These are phyloP conservation scores for Platycercus adscitus DNA, from an alignment of 2,113 vertebrate genomes.

Conservation along the genomic window DNA sequence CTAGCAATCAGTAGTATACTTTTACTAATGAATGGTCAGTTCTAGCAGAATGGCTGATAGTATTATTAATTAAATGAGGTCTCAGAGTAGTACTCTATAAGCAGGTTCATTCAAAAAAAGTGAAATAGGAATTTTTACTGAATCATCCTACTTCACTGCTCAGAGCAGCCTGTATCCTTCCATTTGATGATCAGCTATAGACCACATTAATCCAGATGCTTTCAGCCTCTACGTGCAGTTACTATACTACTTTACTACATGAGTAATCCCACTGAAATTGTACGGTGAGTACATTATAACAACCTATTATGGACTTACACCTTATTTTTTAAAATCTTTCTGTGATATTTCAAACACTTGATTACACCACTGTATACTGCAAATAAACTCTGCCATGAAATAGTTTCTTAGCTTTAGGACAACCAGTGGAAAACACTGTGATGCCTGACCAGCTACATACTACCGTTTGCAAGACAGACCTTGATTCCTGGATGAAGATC, in stretches of 20 bases:
- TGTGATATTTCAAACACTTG: not conserved
- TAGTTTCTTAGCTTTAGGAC: not conserved
- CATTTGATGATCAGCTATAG: not conserved
- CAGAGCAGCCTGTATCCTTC: not conserved
- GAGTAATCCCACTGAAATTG: not conserved
- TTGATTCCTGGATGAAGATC: not conserved
- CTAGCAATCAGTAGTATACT: not conserved
- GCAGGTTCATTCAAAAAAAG: not conserved
- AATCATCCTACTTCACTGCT: not conserved
- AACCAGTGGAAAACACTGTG: not conserved
- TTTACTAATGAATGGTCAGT: not conserved
- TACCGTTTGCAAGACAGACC: not conserved
- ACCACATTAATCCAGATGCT: not conserved
- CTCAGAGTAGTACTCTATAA: not conserved
- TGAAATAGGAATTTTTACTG: slow-evolving; percentile 1
- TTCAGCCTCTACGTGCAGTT: not conserved
- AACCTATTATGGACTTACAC: not conserved
- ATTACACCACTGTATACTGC: not conserved
- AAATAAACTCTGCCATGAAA: not conserved
- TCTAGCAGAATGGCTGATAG: not conserved
- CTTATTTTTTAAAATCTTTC: not conserved
- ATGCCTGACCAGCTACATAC: not conserved
- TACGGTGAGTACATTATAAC: not conserved
- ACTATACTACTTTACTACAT: not conserved
- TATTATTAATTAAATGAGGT: slow-evolving; percentile 29